Percentiles rank a stretch among this genome's conserved stretches.
These are phyloP conservation scores for Microctenopoma lineatum DNA, from an alignment of 2,797 vertebrate genomes.

Conservation along the genomic window DNA sequence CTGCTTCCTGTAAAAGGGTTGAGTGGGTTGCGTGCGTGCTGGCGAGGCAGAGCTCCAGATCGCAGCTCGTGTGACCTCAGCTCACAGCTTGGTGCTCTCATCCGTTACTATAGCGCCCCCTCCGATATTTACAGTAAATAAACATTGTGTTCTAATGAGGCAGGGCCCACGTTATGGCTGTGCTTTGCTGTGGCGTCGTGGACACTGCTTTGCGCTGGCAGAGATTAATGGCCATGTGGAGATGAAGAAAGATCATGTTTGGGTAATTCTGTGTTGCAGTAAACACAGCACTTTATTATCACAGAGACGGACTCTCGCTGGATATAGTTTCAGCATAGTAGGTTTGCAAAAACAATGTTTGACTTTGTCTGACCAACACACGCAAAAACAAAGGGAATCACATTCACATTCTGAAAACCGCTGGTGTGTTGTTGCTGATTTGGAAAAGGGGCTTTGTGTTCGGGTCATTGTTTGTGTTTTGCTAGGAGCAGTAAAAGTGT, in stretches of 20 bases:
- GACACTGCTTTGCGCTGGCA: slow-evolving; percentile 37
- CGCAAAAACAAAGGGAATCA: slow-evolving; percentile 38
- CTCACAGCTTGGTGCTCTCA: slow-evolving; percentile 66
- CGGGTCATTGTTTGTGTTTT: slow-evolving; percentile 41
- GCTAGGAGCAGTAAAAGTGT: slow-evolving; percentile 61
- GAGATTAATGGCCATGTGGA: slow-evolving; percentile 26
- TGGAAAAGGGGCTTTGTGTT: slow-evolving; percentile 53
- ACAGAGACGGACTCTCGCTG: slow-evolving; percentile 39
- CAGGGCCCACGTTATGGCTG: background rate
- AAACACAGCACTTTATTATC: slow-evolving; percentile 46
- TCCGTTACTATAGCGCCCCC: slow-evolving; percentile 72
- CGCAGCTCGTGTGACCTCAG: slow-evolving; percentile 74
- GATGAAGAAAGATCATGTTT: slow-evolving; percentile 39
- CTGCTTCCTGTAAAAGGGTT: slow-evolving; percentile 62
- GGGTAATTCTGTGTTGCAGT: slow-evolving; percentile 43
- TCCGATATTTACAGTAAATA: slow-evolving; percentile 74
- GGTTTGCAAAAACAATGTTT: slow-evolving; percentile 57
- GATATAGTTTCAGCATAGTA: slow-evolving; percentile 22
- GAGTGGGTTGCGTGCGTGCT: slow-evolving; percentile 48
- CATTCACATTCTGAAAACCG: slow-evolving; percentile 29
- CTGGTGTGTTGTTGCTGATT: slow-evolving; percentile 41
- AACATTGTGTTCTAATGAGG: slow-evolving; percentile 61
- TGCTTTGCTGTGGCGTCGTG: slow-evolving; percentile 15
- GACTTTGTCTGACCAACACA: slow-evolving; percentile 44
- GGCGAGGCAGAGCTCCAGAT: slow-evolving; percentile 61